phyloP scores from a whole-genome alignment of 2,888 invertebrate genomes.

The Anthrax anthrax region DNA sequence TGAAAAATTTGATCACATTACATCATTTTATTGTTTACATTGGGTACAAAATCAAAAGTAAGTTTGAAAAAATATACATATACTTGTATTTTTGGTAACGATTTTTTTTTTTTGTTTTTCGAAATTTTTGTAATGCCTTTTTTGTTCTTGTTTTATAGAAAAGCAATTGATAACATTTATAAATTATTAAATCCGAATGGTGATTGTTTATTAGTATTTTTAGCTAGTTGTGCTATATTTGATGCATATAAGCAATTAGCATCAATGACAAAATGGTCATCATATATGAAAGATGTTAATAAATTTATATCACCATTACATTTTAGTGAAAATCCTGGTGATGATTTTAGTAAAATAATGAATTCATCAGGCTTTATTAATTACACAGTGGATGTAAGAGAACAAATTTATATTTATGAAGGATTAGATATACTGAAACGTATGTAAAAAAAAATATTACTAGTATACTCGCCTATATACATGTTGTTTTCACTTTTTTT shows the following conservation, averaged over 20 bases:
- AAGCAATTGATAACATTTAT: constrained; percentile 49
- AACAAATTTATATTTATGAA: constrained; percentile 43
- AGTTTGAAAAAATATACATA: constrained; percentile 16
- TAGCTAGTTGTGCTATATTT: constrained; percentile 53
- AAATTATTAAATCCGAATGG: constrained; percentile 51
- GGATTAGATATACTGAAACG: constrained; percentile 43
- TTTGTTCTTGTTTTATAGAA: constrained; percentile 31
- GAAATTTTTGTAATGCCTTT: too few species aligned
- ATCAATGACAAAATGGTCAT: constrained; percentile 41
- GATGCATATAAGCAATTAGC: constrained; percentile 51
- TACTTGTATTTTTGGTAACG: too few species aligned
- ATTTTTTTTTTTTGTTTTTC: too few species aligned
- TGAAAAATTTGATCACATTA: constrained; percentile 48
- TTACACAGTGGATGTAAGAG: constrained; percentile 42
- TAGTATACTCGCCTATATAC: too few species aligned
- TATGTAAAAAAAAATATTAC: too few species aligned
- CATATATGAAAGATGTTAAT: constrained; percentile 49
- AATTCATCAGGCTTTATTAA: constrained; percentile 45
- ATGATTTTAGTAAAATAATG: constrained; percentile 40
- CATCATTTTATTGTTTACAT: constrained; percentile 67
- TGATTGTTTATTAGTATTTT: constrained; percentile 50
- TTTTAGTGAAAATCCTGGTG: constrained; percentile 42
- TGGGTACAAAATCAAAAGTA: constrained; percentile 64
- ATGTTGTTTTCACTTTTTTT: too few species aligned
- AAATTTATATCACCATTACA: constrained; percentile 56